These are phyloP conservation scores for Oopsacas minuta DNA, from an alignment of 37 sponge, comb jelly and placozoan genomes.

Conservation along the genomic window DNA sequence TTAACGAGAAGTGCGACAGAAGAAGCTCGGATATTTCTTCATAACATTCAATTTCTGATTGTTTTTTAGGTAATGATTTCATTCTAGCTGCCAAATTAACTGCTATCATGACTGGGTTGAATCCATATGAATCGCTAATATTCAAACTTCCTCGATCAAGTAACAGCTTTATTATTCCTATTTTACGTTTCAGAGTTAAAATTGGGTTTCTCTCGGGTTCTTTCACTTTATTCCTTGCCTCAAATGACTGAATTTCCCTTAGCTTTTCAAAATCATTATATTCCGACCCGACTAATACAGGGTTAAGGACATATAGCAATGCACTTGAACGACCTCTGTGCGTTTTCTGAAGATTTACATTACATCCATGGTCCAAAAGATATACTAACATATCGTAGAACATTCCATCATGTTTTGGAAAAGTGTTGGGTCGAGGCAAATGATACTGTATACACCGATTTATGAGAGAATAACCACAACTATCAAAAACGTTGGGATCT, in stretches of 20 bases:
- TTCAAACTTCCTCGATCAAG: neutral
- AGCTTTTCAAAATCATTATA: neutral
- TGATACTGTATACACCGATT: neutral
- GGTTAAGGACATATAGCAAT: neutral
- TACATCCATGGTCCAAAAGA: neutral
- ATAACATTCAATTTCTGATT: neutral
- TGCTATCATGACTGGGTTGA: neutral
- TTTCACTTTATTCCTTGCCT: neutral
- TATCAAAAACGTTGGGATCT: neutral
- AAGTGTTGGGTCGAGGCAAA: neutral
- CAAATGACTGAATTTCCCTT: neutral
- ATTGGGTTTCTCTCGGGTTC: neutral
- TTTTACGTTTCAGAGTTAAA: neutral
- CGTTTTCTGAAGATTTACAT: neutral
- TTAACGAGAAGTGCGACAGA: neutral
- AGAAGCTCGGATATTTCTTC: neutral
- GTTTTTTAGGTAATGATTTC: neutral
- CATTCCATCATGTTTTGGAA: neutral
- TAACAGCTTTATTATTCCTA: neutral
- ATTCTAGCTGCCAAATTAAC: neutral
- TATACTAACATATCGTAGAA: neutral
- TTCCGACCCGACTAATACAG: neutral
- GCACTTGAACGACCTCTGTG: neutral
- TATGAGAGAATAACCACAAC: neutral
- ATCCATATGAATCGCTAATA: neutral